Percentiles rank a stretch among this genome's conserved stretches.
phyloP scores from a whole-genome alignment of 2,113 vertebrate genomes.

The Tapirus terrestris region DNA sequence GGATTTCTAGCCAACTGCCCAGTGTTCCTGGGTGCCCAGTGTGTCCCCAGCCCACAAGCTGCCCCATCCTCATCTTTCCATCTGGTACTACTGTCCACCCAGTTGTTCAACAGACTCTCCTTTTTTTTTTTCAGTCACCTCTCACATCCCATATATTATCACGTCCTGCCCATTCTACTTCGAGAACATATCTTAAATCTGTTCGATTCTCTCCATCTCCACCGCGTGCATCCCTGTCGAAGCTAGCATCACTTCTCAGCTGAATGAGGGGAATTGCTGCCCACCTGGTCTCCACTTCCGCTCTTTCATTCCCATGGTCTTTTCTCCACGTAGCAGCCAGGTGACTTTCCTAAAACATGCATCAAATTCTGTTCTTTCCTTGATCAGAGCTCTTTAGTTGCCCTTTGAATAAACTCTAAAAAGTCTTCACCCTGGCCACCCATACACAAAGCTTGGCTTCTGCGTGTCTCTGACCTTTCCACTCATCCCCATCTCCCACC shows the following conservation, averaged over 20 bases:
- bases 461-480: background rate
- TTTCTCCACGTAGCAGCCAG: background rate
- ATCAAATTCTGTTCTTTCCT: background rate
- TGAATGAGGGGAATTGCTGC: background rate
- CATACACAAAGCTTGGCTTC: background rate
- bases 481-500: background rate
- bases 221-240: accelerated
- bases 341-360: background rate
- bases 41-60: background rate
- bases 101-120: background rate
- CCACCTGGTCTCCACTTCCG: background rate
- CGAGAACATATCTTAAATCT: background rate
- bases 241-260: background rate
- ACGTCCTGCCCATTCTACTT: background rate
- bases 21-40: accelerated
- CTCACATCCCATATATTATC: background rate
- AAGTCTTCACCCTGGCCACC: background rate
- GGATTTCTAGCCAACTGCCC: background rate
- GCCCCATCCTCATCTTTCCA: background rate
- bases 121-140: background rate
- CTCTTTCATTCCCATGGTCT: background rate
- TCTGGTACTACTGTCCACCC: background rate
- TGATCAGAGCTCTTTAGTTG: background rate
- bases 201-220: background rate
- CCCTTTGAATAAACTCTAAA: background rate